Evolutionary conservation across 2,888 invertebrate species (phyloP).

Genomic region (Sinhomidia bicolor): DNA sequence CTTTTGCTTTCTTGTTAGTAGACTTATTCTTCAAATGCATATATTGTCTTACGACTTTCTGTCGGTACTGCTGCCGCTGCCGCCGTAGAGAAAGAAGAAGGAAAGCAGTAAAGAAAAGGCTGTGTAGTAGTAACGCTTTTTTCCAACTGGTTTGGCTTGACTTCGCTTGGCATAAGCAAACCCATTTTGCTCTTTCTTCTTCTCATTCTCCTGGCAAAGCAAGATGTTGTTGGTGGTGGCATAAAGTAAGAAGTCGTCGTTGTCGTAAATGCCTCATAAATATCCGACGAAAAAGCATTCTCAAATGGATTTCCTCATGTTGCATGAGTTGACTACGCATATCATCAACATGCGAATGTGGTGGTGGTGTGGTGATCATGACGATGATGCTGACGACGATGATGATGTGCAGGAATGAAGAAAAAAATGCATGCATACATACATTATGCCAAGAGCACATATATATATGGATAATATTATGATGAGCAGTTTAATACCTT

Average conservation of each 20-base stretch:
- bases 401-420: not conserved
- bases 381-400: slow-evolving; percentile 3
- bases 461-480: slow-evolving; percentile 28
- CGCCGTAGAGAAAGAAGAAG: not conserved
- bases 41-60: not conserved
- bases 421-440: slow-evolving; percentile 9
- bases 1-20: not conserved
- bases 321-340: slow-evolving; percentile 68
- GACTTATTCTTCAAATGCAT: too few species aligned
- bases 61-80: not conserved
- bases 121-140: too few species aligned
- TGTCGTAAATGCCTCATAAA: slow-evolving; percentile 67
- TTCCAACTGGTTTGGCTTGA: slow-evolving; percentile 42
- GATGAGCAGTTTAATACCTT: slow-evolving; percentile 42
- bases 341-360: slow-evolving; percentile 40
- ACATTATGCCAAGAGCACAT: too few species aligned
- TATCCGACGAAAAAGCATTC: slow-evolving; percentile 54
- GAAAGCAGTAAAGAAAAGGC: too few species aligned
- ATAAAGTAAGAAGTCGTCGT: slow-evolving; percentile 8
- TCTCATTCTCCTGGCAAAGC: slow-evolving; percentile 1
- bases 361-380: not conserved
- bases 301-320: slow-evolving; percentile 66
- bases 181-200: slow-evolving; percentile 21
- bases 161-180: slow-evolving; percentile 30
- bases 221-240: not conserved